Conservation (phyloP, 2,797 vertebrate species). For the Sebastolobus alascanus region DNA sequence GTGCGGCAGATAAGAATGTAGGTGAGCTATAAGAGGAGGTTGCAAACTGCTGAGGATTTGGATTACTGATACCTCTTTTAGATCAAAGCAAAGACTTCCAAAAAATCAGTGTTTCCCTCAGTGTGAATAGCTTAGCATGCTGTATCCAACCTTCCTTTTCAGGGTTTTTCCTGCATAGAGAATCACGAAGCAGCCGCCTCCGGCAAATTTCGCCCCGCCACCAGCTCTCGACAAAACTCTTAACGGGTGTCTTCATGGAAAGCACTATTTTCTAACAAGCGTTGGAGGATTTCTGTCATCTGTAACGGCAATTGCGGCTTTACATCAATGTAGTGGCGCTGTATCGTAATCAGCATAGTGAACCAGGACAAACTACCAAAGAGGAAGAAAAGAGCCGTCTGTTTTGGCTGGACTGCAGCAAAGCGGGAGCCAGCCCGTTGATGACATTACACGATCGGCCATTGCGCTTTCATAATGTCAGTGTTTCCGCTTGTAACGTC, state of each 20-base stretch:
- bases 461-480: background rate
- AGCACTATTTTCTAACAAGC: background rate
- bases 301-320: background rate
- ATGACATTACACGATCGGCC: background rate
- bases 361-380: background rate
- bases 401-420: background rate
- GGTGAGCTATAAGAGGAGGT: constrained; percentile 30
- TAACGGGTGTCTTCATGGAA: background rate
- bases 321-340: too few relatives aligned
- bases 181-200: background rate
- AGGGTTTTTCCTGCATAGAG: background rate
- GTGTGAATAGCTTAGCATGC: constrained; percentile 9
- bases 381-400: background rate
- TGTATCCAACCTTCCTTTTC: background rate
- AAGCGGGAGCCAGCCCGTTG: background rate
- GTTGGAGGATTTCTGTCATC: background rate
- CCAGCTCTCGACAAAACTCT: background rate
- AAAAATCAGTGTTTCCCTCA: background rate
- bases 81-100: constrained; percentile 22
- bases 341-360: background rate
- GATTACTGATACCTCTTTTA: constrained; percentile 39
- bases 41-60: constrained; percentile 43
- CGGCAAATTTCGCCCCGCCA: background rate
- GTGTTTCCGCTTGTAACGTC: background rate
- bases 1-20: constrained; percentile 5